A percentile compares a stretch with the other conserved stretches of the same genome.
These are phyloP conservation scores for Sebastiscus tertius DNA, from an alignment of 2,797 vertebrate species.

Conservation along the genomic window DNA sequence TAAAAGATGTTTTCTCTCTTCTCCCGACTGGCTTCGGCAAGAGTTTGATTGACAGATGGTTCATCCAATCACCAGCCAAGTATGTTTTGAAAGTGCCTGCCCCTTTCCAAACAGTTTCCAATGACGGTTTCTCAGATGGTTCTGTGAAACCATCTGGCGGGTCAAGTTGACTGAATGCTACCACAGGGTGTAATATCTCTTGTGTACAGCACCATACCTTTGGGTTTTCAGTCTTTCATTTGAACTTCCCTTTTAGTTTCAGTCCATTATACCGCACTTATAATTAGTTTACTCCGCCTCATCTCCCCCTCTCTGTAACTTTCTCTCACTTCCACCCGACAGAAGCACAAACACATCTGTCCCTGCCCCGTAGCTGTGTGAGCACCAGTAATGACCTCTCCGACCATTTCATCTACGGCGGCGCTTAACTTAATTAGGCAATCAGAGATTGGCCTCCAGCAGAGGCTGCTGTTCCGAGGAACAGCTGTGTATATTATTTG, in stretches of 20 bases:
- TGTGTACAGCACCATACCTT: not conserved
- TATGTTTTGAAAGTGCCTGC: rapidly evolving
- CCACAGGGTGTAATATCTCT: not conserved
- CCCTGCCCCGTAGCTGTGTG: conserved; percentile 39
- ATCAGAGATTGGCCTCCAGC: conserved; percentile 51
- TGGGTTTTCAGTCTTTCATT: not conserved
- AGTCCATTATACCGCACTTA: not conserved
- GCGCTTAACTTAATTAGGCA: conserved; percentile 54
- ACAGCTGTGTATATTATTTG: conserved; percentile 36
- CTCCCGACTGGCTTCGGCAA: too few relatives aligned
- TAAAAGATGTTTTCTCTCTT: too few relatives aligned
- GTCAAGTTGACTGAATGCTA: not conserved
- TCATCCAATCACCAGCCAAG: too few relatives aligned
- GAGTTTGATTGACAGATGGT: too few relatives aligned
- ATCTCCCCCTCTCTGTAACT: not conserved
- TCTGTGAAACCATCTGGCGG: too few relatives aligned
- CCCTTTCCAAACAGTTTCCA: too few relatives aligned
- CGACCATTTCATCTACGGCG: conserved; percentile 31
- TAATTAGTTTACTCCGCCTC: not conserved
- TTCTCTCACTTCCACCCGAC: conserved; percentile 9
- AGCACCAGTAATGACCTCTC: conserved; percentile 44
- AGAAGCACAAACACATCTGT: conserved; percentile 43
- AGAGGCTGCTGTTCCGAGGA: conserved; percentile 24
- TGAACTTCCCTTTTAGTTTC: not conserved
- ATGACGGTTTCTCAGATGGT: too few relatives aligned